Evolutionary conservation across 2,888 invertebrate species (phyloP), one percentile per base, ranked within the genome.

Genomic region (Tetramorium bicarinatum): DNA sequence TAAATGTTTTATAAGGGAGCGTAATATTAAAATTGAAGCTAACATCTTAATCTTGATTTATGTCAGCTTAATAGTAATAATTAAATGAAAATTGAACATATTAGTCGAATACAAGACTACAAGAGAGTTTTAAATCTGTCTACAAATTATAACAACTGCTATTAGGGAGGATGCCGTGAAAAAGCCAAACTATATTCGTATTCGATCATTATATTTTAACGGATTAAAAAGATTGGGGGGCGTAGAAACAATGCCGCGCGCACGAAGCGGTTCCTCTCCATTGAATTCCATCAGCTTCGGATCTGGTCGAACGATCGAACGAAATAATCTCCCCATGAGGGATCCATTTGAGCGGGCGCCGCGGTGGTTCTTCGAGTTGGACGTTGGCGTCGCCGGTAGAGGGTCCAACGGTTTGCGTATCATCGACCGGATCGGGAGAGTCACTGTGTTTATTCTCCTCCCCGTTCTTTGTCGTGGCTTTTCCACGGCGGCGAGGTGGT

Each of bases 401-500:
- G 62, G 74, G 7, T n/a, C 15, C 29, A 41, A 18, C 71, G 21
- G 56, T 18, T 47, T 25, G 56, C 66, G 69, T 72, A 85, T 85
- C 85, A 77, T 77, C 49, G 74, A 72, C 61, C 64, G 41, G 49
- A 81, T 49, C 59, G 79, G 15, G 52, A 77, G 83, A 79, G 83
- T 85, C 83, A 83, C 81, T 76, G 79, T 85, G 79, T 85, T 85
- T 85, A 83, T 83, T 82, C 83, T 85, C 85, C 62, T 66, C 79
- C 49, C 47, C 41, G 83, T 74, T 66, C 67, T 69, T 69, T 75
- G 69, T 52, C 64, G n/a, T 80, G 79, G 69, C 83, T 85, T 85
- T 85, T 85, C 85, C 86, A 75, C 86, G 76, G 82, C 64, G 85
- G 77, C 82, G 85, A 88, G 87, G 85, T 85, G 84, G 79, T 82